Evolutionary conservation across 2,888 invertebrate species (phyloP), one percentile per base, ranked within the genome.

Genomic region (Cyrtodaria siliqua): DNA sequence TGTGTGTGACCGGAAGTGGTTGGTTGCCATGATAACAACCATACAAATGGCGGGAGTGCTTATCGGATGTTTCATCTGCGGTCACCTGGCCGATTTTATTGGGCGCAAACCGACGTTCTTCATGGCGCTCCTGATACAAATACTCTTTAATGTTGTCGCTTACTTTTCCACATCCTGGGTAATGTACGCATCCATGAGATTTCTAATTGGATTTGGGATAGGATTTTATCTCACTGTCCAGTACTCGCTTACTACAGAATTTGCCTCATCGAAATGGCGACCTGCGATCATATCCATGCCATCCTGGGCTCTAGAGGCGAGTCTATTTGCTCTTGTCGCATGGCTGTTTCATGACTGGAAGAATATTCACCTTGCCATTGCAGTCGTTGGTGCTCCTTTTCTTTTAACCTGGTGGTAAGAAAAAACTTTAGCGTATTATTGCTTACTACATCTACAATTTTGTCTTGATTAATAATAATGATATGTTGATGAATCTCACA

Each of bases 31-130:
- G 40, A 77, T 85, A n/a, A 85, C 84, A 24, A 83, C 82, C 1
- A 76, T 85, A 24, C 86, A 86, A 61, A 86, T 86, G 86, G 71
- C 69, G 1, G 86, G 86, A 0, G 80, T 86, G 1, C 67, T 85
- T 42, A 44, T 83, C 14, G 85, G 86, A 1, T 83, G 84, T 20
- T 79, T 85, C 20, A 38, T 78, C 12, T 68, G 83, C 24, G 88
- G 86, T 20, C 83, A 83, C 8, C 40, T 84, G 4, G 84, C 79
- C 2, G 87, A 87, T 53, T 44, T 61, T 14, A 66, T 84, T 49
- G 88, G 88, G 2, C 75, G 88, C 27, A 85, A 84, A 60, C 84
- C 84, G 0, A 82, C 82, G 1, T 80, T 81, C 40, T 82, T 81
- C 52, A 12, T 75, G 0, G 76, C 75, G 0, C 33, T 83, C 0